Evolutionary conservation across 2,797 vertebrate genomes (phyloP), one percentile per base, ranked within the genome.

Genomic region (Platalea minor): DNA sequence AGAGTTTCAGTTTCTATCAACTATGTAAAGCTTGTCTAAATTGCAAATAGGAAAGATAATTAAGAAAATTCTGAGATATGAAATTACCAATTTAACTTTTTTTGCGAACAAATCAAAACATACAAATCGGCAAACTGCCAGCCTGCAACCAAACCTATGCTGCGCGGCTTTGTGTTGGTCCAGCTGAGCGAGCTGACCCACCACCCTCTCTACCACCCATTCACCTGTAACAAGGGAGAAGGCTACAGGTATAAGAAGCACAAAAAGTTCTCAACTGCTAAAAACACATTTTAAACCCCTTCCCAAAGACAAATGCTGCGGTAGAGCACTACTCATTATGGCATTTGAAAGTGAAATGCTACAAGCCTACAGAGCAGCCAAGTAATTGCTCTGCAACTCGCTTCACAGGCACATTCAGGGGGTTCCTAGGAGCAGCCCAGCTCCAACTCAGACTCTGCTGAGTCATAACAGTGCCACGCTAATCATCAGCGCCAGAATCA

Each of bases 381-480:
- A 95, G 43, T 75, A 59, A 95, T 10, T 54, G 68, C 76, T 86
- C 89, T 96, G 80, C 89, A 91, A 81, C 33, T 88, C 89, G 68
- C 65, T 93, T 68, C 87, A 35, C 69, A 79, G 48, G 79, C 68
- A 88, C 33, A 2, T 74, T 84, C 25, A 83, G 86, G 92, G 89
- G 91, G 81, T 64, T 91, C 91, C 90, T 92, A 89, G 81, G 92
- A 96, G 87, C 69, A 96, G 83, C 60, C 68, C 61, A 56, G 79
- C 88, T 85, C 80, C 89, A 76, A 45, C 92, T 85, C 61, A 73
- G 85, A 74, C 72, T 91, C 81, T 93, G 92, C 93, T 93, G 94
- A 96, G 93, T 95, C 96, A 94, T 69, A 89, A 92, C 85, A 73
- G 79, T 86, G 89, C 80, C 91, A 88, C 10, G 4, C 76, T 73